phyloP scores from a whole-genome alignment of 2,797 vertebrate genomes.

The Brachyrhaphis roseni region DNA sequence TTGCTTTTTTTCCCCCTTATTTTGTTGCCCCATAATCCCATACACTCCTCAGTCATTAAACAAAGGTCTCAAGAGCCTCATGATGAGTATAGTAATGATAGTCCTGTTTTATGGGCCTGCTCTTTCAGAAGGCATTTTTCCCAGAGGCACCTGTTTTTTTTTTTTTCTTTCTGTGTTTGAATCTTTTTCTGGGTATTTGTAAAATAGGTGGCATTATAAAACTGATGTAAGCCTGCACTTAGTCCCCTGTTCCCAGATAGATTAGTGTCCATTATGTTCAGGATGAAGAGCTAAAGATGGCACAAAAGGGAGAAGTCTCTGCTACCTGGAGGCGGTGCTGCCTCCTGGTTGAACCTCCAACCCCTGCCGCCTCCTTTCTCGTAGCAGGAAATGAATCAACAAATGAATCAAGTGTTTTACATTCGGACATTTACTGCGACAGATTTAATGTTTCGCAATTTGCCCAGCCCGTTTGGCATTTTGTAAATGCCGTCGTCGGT shows the following conservation, averaged over 20 bases:
- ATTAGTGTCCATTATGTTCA: constrained; percentile 7
- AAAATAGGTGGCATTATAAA: constrained; percentile 40
- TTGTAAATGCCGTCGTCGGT: neutral
- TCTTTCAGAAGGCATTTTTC: constrained; percentile 49
- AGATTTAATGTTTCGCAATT: constrained; percentile 10
- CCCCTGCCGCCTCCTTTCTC: neutral
- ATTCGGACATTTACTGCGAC: constrained; percentile 18
- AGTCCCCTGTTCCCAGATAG: constrained; percentile 19
- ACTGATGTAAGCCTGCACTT: constrained; percentile 32
- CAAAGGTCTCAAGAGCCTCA: constrained; percentile 16
- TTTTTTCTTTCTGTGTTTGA: constrained; percentile 4
- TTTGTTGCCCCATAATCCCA: constrained; percentile 22
- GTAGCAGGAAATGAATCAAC: constrained; percentile 2
- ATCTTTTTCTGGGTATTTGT: constrained; percentile 19
- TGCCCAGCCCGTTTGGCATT: constrained; percentile 22
- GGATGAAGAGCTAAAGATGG: constrained; percentile 23
- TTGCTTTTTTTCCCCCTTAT: neutral
- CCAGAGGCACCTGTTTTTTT: constrained; percentile 28
- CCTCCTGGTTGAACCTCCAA: neutral
- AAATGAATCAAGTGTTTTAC: constrained; percentile 23
- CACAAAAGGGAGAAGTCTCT: neutral
- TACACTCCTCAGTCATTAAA: constrained; percentile 55
- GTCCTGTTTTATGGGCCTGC: constrained; percentile 34
- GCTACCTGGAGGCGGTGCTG: neutral
- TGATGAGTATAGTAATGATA: constrained; percentile 46